Percentiles rank a stretch among this genome's conserved stretches.
Conservation (phyloP, 2,888 invertebrate genomes). For the Cataglyphis cursor region DNA sequence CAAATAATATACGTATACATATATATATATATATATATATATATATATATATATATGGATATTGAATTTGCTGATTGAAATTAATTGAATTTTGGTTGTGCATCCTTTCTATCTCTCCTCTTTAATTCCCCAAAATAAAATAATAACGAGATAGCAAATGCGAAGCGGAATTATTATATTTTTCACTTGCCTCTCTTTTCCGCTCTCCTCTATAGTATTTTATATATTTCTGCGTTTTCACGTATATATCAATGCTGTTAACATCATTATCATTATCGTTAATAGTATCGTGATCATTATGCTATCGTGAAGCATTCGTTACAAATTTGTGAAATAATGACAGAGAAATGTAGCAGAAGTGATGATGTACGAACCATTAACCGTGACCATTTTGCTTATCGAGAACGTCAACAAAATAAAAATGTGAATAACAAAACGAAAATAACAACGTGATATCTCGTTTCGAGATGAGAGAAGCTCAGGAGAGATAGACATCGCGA, state of each 20-base stretch:
- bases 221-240: background rate
- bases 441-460: background rate
- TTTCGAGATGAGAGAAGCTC: slow-evolving; percentile 24
- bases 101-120: background rate
- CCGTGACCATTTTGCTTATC: background rate
- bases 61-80: slow-evolving; percentile 16
- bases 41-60: background rate
- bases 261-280: background rate
- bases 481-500: slow-evolving; percentile 18
- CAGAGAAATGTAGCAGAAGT: background rate
- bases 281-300: background rate
- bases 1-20: background rate
- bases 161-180: slow-evolving; percentile 4
- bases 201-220: background rate
- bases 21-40: too few species aligned
- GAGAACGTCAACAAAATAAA: background rate
- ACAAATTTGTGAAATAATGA: background rate
- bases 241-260: background rate
- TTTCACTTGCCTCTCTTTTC: background rate
- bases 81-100: background rate
- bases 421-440: background rate
- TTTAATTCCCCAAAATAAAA: slow-evolving; percentile 21
- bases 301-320: background rate
- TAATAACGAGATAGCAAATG: slow-evolving; percentile 20
- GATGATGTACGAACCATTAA: background rate